These are phyloP conservation scores for Chionoecetes opilio DNA, from an alignment of 1,140 invertebrate species.

Conservation along the genomic window DNA sequence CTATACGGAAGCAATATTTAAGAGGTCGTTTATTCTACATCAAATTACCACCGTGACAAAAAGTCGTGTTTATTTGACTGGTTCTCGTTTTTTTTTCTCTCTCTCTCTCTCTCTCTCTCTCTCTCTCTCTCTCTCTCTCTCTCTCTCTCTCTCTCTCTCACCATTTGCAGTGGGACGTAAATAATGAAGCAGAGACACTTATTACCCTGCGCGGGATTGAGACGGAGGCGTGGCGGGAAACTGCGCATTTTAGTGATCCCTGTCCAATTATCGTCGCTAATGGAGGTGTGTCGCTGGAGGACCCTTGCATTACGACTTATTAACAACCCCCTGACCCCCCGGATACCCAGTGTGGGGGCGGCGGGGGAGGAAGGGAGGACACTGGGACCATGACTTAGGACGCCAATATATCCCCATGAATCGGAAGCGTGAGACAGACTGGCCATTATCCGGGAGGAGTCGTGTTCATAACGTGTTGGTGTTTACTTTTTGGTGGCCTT, in stretches of 20 bases:
- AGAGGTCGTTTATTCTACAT: background rate
- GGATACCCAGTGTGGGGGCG: no score
- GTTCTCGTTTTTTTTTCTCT: background rate
- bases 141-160: background rate
- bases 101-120: background rate
- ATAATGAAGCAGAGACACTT: slow-evolving; percentile 13
- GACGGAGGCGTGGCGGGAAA: background rate
- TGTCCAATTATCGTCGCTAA: background rate
- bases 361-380: background rate
- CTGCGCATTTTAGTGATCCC: background rate
- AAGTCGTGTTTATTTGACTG: background rate
- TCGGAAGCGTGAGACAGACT: background rate
- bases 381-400: background rate
- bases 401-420: slow-evolving; percentile 4
- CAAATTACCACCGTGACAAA: background rate
- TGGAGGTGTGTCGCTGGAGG: slow-evolving; percentile 13
- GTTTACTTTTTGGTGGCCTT: slow-evolving; percentile 9
- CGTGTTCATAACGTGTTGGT: background rate
- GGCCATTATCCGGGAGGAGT: background rate
- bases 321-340: background rate
- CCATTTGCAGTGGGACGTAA: slow-evolving; percentile 6
- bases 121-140: background rate
- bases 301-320: slow-evolving; percentile 2
- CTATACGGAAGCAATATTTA: background rate
- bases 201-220: background rate